phyloP scores from a whole-genome alignment of 2,113 vertebrate genomes.

The Poeciliopsis turrubarensis region DNA sequence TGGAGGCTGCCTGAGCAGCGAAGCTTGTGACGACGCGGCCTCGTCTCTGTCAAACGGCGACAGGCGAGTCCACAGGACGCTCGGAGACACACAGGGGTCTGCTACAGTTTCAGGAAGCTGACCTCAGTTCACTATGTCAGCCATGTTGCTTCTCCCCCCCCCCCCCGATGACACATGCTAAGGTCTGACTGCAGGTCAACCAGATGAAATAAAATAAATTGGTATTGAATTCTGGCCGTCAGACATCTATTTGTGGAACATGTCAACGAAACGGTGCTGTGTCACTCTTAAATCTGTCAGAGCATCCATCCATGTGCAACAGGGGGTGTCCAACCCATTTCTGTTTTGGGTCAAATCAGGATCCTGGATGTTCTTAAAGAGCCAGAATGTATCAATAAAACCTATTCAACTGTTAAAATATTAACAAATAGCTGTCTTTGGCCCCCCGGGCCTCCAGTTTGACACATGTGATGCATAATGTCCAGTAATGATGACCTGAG shows the following conservation, averaged over 20 bases:
- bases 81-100: neutral
- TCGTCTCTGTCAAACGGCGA: neutral
- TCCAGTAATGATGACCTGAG: no score
- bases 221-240: no score
- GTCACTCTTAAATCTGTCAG: neutral
- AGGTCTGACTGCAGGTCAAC: neutral
- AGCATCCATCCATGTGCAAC: neutral
- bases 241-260: neutral
- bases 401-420: no score
- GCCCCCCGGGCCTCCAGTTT: no score
- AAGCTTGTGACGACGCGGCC: neutral
- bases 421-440: no score
- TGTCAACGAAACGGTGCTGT: neutral
- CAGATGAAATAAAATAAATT: neutral
- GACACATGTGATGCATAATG: no score
- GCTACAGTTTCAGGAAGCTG: neutral
- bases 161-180: neutral
- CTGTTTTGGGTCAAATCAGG: no score
- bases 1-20: neutral
- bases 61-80: neutral
- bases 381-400: no score
- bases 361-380: no score
- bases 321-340: no score
- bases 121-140: neutral
- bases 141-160: neutral